phyloP scores from a whole-genome alignment of 2,113 vertebrate genomes.

The Halcyon malimbica region DNA sequence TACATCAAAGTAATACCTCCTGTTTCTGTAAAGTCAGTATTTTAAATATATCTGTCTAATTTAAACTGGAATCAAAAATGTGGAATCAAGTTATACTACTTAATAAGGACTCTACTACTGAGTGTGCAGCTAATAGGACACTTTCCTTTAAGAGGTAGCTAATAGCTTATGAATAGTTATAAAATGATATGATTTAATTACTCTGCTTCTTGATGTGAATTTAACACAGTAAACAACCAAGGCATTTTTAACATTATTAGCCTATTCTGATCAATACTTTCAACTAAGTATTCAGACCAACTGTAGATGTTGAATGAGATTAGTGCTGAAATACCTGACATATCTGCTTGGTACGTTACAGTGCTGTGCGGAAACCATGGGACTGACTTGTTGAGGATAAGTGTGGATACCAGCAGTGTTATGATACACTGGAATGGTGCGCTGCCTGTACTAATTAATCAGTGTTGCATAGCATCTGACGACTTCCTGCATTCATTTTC shows the following conservation, averaged over 20 bases:
- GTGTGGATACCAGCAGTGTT: not conserved
- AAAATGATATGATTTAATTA: not conserved
- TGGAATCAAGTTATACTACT: not conserved
- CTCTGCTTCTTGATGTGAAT: not conserved
- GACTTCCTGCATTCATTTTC: not conserved
- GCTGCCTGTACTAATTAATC: not conserved
- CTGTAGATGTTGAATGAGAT: not conserved
- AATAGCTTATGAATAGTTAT: not conserved
- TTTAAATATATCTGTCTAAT: not conserved
- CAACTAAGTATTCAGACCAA: not conserved
- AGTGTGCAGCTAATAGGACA: not conserved
- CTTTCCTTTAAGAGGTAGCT: not conserved
- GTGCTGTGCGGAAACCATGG: not conserved
- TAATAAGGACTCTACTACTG: not conserved
- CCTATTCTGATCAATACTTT: not conserved
- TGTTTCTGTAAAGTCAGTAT: not conserved
- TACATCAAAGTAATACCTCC: not conserved
- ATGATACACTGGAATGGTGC: not conserved
- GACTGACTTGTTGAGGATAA: not conserved
- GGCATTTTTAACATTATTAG: not conserved
- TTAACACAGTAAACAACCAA: not conserved
- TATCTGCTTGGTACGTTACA: not conserved
- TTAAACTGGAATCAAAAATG: not conserved
- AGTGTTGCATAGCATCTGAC: not conserved
- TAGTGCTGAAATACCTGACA: not conserved